A percentile compares a stretch with the other conserved stretches of the same genome.
Evolutionary conservation across 2,797 vertebrate genomes (phyloP).

Genomic region (Etheostoma nigrum): DNA sequence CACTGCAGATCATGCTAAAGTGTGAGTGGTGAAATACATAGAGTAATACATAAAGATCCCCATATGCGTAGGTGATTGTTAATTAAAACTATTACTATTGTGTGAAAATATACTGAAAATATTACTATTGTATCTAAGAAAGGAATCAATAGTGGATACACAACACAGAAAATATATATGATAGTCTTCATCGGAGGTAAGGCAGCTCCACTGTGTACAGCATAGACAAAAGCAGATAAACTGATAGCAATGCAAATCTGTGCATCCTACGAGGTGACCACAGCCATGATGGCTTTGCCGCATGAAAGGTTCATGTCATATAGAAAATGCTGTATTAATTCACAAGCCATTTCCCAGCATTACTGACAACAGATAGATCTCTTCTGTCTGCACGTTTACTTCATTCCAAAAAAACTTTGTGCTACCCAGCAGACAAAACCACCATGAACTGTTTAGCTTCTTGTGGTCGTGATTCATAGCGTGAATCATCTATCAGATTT

Average conservation of each 20-base stretch:
- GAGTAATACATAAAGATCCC: not conserved
- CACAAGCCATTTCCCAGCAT: not conserved
- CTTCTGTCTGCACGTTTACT: not conserved
- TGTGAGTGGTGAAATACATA: conserved; percentile 12
- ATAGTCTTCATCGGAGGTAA: not conserved
- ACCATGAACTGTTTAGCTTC: conserved; percentile 7
- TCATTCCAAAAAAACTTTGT: not conserved
- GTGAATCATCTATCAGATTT: conserved; percentile 22
- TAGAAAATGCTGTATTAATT: not conserved
- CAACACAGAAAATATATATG: not conserved
- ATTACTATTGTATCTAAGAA: not conserved
- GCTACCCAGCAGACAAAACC: conserved; percentile 17
- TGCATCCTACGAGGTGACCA: not conserved
- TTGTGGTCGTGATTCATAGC: conserved; percentile 16
- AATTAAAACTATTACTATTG: not conserved
- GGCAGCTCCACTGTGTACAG: conserved; percentile 1
- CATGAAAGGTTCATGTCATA: not conserved
- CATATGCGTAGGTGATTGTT: not conserved
- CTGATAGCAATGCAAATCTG: not conserved
- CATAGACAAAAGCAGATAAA: not conserved
- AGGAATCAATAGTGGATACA: not conserved
- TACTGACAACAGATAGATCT: not conserved
- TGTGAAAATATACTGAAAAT: too few species aligned
- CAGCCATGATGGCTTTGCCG: not conserved
- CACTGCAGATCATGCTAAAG: not conserved